Percentiles rank a stretch among this genome's conserved stretches.
These are phyloP conservation scores for Drosophila prostipennis DNA, from an alignment of 2,888 invertebrate species.

Conservation along the genomic window DNA sequence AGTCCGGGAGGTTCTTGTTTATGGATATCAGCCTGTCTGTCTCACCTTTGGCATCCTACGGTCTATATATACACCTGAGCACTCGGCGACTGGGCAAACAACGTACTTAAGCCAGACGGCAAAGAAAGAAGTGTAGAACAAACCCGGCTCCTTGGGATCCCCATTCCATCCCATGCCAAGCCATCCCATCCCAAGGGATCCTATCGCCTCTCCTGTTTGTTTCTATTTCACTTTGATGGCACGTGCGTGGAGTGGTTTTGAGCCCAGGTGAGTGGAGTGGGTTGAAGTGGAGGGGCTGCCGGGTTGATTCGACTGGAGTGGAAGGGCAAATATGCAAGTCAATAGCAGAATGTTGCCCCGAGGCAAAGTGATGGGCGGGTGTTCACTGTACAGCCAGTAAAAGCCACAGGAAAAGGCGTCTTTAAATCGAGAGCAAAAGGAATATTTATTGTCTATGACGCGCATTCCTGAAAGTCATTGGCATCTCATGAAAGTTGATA, in stretches of 20 bases:
- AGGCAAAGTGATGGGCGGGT: slow-evolving; percentile 8
- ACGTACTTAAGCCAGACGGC: slow-evolving; percentile 40
- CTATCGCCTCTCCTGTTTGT: slow-evolving; percentile 40
- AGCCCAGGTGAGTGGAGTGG: slow-evolving; percentile 21
- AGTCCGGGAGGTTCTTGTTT: slow-evolving; percentile 24
- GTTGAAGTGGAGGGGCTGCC: slow-evolving; percentile 2
- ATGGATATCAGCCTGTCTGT: slow-evolving; percentile 18
- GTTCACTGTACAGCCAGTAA: background rate
- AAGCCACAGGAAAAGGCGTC: slow-evolving; percentile 2
- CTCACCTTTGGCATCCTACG: slow-evolving; percentile 7
- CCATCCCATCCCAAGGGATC: background rate
- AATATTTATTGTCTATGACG: background rate
- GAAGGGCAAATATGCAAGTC: slow-evolving; percentile 51
- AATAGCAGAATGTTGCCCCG: slow-evolving; percentile 24
- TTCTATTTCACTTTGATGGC: slow-evolving; percentile 45
- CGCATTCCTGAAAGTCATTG: background rate
- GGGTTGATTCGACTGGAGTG: slow-evolving; percentile 41
- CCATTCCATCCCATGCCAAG: background rate
- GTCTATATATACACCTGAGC: background rate
- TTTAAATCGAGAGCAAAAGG: background rate
- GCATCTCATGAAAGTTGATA: background rate
- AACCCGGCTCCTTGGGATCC: slow-evolving; percentile 26
- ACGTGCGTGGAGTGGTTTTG: slow-evolving; percentile 24
- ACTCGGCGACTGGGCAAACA: slow-evolving; percentile 38
- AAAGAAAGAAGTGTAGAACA: slow-evolving; percentile 35